Evolutionary conservation across 2,797 vertebrate species (phyloP).

Genomic region (Lepus oiostolus): DNA sequence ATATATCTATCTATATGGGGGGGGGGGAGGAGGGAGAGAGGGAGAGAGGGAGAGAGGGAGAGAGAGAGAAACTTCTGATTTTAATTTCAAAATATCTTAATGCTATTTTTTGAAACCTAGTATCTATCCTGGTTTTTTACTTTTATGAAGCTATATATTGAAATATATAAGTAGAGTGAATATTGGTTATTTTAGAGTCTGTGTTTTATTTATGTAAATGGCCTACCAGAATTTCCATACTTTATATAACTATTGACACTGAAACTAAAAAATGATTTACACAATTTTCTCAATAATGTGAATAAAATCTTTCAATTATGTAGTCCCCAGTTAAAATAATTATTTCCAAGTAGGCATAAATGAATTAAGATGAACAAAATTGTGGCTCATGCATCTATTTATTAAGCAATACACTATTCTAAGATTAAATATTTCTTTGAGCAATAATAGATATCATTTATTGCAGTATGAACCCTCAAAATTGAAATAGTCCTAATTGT

Average conservation of each 20-base stretch:
- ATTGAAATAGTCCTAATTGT: slow-evolving; percentile 57
- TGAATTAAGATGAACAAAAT: slow-evolving; percentile 60
- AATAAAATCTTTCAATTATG: slow-evolving; percentile 52
- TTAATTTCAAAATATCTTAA: not conserved
- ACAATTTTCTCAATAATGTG: slow-evolving; percentile 30
- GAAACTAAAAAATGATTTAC: not conserved
- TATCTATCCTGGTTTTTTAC: not conserved
- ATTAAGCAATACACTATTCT: not conserved
- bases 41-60: no score
- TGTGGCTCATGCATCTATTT: slow-evolving; percentile 51
- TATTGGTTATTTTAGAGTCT: not conserved
- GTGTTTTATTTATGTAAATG: not conserved
- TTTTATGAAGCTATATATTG: not conserved
- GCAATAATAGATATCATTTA: not conserved
- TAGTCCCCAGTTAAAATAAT: slow-evolving; percentile 65
- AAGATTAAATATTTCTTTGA: slow-evolving; percentile 74
- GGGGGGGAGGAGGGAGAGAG: no score
- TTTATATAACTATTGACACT: not conserved
- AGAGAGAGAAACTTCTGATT: no score
- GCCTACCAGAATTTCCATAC: not conserved
- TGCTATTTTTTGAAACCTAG: not conserved
- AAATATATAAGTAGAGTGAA: not conserved
- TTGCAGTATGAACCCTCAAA: slow-evolving; percentile 62
- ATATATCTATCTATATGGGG: not conserved
- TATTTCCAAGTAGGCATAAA: slow-evolving; percentile 34